Percentiles rank a stretch among this genome's conserved stretches.
These are phyloP conservation scores for Catostomus latipinnis DNA, from an alignment of 2,797 vertebrate species.

Conservation along the genomic window DNA sequence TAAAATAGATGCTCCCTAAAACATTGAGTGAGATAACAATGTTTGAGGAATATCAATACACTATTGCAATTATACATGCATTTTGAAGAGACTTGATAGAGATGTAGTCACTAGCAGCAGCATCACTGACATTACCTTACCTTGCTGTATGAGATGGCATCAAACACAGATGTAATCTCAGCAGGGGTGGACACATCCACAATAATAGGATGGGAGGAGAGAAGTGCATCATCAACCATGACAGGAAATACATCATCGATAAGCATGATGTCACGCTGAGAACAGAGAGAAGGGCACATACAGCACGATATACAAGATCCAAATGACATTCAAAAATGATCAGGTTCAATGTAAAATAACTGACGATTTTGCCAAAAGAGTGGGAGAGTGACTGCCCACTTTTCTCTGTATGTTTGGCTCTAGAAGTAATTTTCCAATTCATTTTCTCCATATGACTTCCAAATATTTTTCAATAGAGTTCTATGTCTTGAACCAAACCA, in stretches of 20 bases:
- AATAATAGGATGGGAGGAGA: conserved; percentile 92
- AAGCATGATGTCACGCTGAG: conserved; percentile 90
- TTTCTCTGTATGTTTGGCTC: neutral
- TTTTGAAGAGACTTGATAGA: neutral
- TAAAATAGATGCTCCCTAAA: conserved; percentile 91
- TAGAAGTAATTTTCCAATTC: neutral
- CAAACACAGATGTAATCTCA: conserved; percentile 97
- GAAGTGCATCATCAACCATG: conserved; percentile 88
- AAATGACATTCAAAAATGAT: neutral
- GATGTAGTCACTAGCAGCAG: neutral
- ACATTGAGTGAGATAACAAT: neutral
- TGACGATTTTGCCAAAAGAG: neutral
- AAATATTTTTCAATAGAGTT: neutral
- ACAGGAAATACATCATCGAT: conserved; percentile 91
- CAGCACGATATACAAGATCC: neutral
- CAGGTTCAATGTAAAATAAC: neutral
- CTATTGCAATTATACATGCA: neutral
- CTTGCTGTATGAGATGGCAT: conserved; percentile 96
- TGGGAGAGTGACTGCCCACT: neutral
- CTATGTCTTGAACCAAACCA: neutral
- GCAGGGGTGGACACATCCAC: conserved; percentile 85
- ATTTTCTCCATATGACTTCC: neutral
- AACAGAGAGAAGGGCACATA: conserved; percentile 1
- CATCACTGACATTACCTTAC: conserved; percentile 66
- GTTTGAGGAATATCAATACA: too few relatives aligned